Evolutionary conservation across 2,797 vertebrate genomes (phyloP).

Genomic region (Emydoidea blandingii): DNA sequence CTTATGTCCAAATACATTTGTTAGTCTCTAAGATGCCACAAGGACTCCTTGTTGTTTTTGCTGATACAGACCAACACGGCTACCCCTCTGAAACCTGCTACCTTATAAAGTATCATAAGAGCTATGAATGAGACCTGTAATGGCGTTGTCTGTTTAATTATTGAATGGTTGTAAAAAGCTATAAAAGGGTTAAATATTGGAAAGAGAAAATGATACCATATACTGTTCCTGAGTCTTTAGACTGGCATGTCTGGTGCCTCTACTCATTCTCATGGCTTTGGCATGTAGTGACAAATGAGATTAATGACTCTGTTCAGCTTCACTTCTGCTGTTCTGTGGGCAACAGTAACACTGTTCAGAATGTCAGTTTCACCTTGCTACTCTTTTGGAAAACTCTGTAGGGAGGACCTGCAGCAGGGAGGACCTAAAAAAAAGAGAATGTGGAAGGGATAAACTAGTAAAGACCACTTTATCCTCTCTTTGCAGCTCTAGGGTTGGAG

Average conservation of each 20-base stretch:
- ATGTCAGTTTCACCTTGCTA: not conserved
- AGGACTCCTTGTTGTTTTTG: no score
- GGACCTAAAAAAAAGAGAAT: not conserved
- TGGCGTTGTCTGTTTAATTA: slow-evolving; percentile 31
- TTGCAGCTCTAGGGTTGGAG: not conserved
- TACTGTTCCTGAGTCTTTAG: slow-evolving; percentile 51
- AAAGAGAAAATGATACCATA: slow-evolving; percentile 27
- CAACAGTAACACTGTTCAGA: not conserved
- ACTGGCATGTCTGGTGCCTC: slow-evolving; percentile 38
- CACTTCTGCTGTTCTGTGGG: not conserved
- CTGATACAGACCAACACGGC: no score
- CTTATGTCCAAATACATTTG: no score
- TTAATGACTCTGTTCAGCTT: not conserved
- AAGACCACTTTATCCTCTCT: fast-evolving
- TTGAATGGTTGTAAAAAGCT: slow-evolving; percentile 43
- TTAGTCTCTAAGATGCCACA: no score
- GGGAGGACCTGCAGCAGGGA: not conserved
- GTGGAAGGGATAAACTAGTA: fast-evolving
- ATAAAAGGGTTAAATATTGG: not conserved
- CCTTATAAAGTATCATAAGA: not conserved
- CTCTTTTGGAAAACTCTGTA: not conserved
- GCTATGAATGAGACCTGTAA: slow-evolving; percentile 19
- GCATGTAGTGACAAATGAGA: slow-evolving; percentile 23
- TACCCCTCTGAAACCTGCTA: not conserved
- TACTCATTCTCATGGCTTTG: slow-evolving; percentile 45